Percentiles rank a stretch among this genome's conserved stretches.
Evolutionary conservation across 37 sponge, comb jelly and placozoan species (phyloP).

Genomic region (Cladorhizidae sp.): DNA sequence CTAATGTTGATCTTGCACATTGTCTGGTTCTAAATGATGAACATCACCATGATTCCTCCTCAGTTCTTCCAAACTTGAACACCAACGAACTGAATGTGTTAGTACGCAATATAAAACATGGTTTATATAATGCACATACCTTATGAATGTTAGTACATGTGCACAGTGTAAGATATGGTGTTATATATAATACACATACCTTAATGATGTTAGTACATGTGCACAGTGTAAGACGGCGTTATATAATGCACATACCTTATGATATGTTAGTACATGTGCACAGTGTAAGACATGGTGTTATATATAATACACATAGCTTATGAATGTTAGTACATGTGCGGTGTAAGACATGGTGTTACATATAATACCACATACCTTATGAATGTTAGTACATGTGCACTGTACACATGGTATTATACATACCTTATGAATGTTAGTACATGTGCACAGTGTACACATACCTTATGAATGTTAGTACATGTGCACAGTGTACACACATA

Average conservation of each 20-base stretch:
- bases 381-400: not conserved
- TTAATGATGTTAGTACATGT: too few relatives aligned
- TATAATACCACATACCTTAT: too few relatives aligned
- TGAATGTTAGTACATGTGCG: too few relatives aligned
- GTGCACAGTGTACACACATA: not conserved
- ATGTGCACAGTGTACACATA: too few relatives aligned
- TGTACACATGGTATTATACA: not conserved
- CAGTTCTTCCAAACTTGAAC: conserved; percentile 78
- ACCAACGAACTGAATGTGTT: conserved; percentile 55
- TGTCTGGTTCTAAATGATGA: too few relatives aligned
- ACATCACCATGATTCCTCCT: conserved; percentile 51
- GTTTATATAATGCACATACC: too few relatives aligned
- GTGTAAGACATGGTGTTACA: not conserved
- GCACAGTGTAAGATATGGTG: not conserved
- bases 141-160: not conserved
- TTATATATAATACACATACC: too few relatives aligned
- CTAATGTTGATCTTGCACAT: too few relatives aligned
- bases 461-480: too few relatives aligned
- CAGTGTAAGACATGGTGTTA: not conserved
- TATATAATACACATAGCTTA: too few relatives aligned
- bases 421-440: too few relatives aligned
- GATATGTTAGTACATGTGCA: not conserved
- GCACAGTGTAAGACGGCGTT: not conserved
- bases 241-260: too few relatives aligned
- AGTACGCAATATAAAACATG: not conserved